Evolutionary conservation across 2,888 invertebrate genomes (phyloP), one percentile per base, ranked within the genome.

Genomic region (Exephanes ischioxanthus): DNA sequence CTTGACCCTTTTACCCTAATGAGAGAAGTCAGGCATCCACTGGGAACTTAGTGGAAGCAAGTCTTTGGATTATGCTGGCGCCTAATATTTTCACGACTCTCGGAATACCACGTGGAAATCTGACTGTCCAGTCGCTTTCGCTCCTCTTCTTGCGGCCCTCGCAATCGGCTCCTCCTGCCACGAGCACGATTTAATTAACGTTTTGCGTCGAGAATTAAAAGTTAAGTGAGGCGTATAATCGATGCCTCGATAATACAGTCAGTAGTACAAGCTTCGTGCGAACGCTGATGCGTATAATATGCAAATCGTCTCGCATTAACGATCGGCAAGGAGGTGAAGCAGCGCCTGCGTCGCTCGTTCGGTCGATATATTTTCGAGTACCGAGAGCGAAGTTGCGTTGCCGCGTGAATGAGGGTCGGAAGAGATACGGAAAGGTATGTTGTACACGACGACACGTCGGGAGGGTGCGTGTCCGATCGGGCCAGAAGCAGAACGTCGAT

Each of bases 301-400:
- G 82, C 55, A 82, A 82, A 77, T 77, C 66, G 33, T 71, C 41
- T 53, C 41, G 53, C 55, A 72, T 77, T 82, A 82, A 77, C 22
- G 82, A 55, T 66, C 63, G 19, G 26, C 30, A 72, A 71, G 61
- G 45, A 30, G 45, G 53, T 53, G 76, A 45, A 45, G 55, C 22
- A 66, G 63, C 76, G 53, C 76, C 75, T 80, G 63, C 68, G 45
- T 37, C 53, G 41, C 55, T 63, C 41, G 30, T 33, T 45, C 16
- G 30, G 11, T 37, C 61, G 68, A 75, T 67, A 37, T 33, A 58
- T 58, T 81, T 61, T 68, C 81, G 16, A 80, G 22, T 33, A 66
- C 48, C 26, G 30, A 53, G 48, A 41, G 11, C 53, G 22, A 63
- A 11, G n/a, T n/a, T n/a, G 30, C 63, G 37, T 63, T 63, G 63